A percentile compares a stretch with the other conserved stretches of the same genome.
These are phyloP conservation scores for Tachina lurida DNA, from an alignment of 2,888 invertebrate species.

Conservation along the genomic window DNA sequence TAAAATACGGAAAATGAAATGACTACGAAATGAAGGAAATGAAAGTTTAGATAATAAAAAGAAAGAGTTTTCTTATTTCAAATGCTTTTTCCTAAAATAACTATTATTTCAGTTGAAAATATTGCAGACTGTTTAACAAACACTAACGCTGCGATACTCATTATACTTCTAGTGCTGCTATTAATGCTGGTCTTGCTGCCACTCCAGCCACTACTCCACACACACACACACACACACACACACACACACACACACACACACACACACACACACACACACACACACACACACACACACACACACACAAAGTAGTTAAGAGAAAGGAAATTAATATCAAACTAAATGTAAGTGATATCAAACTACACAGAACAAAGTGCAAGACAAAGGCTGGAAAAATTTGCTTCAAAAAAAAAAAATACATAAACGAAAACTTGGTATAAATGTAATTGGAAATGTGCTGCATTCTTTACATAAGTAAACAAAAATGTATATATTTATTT, in stretches of 20 bases:
- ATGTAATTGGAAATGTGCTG: background rate
- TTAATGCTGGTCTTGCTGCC: background rate
- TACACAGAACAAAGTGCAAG: conserved; percentile 2
- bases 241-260: no score
- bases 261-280: no score
- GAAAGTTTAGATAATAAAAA: conserved; percentile 26
- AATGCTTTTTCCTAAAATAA: conserved; percentile 31
- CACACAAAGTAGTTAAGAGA: conserved; percentile 36
- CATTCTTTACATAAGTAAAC: background rate
- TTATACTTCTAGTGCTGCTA: background rate
- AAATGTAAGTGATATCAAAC: conserved; percentile 53
- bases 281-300: background rate
- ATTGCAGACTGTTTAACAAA: conserved; percentile 35
- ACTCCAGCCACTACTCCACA: background rate
- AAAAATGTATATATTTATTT: background rate
- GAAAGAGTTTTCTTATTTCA: conserved; percentile 16
- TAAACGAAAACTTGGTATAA: conserved; percentile 11
- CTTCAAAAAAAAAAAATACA: conserved; percentile 31
- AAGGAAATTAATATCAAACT: conserved; percentile 64
- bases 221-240: no score
- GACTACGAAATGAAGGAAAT: conserved; percentile 41
- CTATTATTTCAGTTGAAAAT: conserved; percentile 32
- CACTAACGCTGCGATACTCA: background rate
- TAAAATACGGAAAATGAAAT: conserved; percentile 24
- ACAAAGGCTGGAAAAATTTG: conserved; percentile 17